Evolutionary conservation across 1,140 invertebrate genomes (phyloP).

Genomic region (Aleiodes sp.): DNA sequence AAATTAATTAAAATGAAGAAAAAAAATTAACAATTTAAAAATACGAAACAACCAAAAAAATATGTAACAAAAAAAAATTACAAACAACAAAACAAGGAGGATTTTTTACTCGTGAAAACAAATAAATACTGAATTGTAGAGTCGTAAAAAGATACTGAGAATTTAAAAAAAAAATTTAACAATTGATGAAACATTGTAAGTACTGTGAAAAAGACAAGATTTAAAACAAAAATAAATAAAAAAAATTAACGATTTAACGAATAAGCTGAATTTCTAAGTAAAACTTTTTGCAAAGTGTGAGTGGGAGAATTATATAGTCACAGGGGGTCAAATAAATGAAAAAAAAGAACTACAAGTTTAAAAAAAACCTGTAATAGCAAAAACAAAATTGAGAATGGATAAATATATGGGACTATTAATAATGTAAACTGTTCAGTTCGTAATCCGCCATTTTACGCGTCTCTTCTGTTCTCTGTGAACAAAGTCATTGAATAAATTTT

Average conservation of each 20-base stretch:
- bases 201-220: slow-evolving; percentile 40
- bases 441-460: slow-evolving; percentile 41
- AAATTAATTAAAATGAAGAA: slow-evolving; percentile 19
- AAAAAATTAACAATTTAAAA: slow-evolving; percentile 5
- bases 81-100: slow-evolving; percentile 35
- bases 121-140: slow-evolving; percentile 36
- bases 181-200: slow-evolving; percentile 38
- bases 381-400: slow-evolving; percentile 39
- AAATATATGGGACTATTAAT: slow-evolving; percentile 44
- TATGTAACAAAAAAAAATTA: slow-evolving; percentile 19
- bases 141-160: slow-evolving; percentile 38
- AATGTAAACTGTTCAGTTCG: slow-evolving; percentile 44
- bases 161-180: slow-evolving; percentile 38
- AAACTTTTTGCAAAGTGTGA: slow-evolving; percentile 52
- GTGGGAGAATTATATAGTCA: slow-evolving; percentile 38
- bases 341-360: slow-evolving; percentile 33
- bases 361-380: slow-evolving; percentile 43
- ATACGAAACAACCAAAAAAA: slow-evolving; percentile 25
- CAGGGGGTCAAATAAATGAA: slow-evolving; percentile 34
- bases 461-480: slow-evolving; percentile 14
- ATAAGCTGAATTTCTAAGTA: slow-evolving; percentile 55
- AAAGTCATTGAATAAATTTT: neutral
- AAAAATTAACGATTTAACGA: slow-evolving; percentile 23
- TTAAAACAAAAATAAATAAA: slow-evolving; percentile 8
- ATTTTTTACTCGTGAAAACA: slow-evolving; percentile 54